phyloP scores from a whole-genome alignment of 2,888 invertebrate genomes.

The Trichacis sp. region DNA sequence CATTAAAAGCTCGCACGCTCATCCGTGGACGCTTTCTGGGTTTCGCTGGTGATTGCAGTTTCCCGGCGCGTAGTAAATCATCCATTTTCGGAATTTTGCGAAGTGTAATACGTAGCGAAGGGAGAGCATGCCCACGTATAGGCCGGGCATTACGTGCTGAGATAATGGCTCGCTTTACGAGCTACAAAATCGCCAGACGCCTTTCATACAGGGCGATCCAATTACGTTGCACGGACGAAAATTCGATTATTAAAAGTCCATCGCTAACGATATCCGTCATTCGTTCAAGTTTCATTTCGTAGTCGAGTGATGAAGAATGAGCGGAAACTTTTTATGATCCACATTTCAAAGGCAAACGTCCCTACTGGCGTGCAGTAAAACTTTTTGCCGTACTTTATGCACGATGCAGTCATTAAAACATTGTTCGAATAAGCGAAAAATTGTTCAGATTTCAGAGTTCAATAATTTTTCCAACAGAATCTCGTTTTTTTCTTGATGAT shows the following conservation, averaged over 20 bases:
- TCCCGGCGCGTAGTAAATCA: slow-evolving; percentile 36
- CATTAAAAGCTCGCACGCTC: slow-evolving; percentile 22
- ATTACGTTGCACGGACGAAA: slow-evolving; percentile 15
- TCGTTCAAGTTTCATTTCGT: no score
- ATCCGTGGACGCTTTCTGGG: slow-evolving; percentile 29
- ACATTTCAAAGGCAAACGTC: no score
- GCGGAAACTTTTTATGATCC: no score
- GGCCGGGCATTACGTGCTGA: slow-evolving; percentile 35
- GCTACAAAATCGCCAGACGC: slow-evolving; percentile 37
- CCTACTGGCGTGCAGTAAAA: no score
- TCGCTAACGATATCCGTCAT: neutral
- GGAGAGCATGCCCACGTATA: slow-evolving; percentile 32
- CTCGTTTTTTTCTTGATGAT: no score
- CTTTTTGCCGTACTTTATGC: no score
- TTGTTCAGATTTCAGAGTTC: no score
- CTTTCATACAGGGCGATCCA: slow-evolving; percentile 32
- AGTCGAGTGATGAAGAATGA: no score
- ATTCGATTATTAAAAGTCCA: slow-evolving; percentile 5
- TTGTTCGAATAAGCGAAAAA: no score
- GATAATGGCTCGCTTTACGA: slow-evolving; percentile 39
- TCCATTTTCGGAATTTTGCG: slow-evolving; percentile 40
- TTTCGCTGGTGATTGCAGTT: slow-evolving; percentile 39
- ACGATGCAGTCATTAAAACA: no score
- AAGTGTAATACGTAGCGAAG: slow-evolving; percentile 38
- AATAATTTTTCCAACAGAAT: no score